phyloP scores from a whole-genome alignment of 2,797 vertebrate genomes.

The Liasis olivaceus region DNA sequence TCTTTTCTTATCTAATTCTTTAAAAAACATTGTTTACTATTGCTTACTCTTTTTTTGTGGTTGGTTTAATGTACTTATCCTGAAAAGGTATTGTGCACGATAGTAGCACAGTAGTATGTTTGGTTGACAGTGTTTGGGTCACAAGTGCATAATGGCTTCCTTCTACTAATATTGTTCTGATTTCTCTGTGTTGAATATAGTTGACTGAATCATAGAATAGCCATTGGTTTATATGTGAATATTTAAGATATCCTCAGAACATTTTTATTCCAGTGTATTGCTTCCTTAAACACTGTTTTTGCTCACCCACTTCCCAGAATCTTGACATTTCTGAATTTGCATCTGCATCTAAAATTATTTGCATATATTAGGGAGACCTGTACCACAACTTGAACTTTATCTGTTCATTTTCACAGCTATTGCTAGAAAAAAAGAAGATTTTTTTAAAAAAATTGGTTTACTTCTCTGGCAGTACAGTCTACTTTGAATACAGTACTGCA shows the following conservation, averaged over 20 bases:
- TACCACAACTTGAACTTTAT: not conserved
- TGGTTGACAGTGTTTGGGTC: not conserved
- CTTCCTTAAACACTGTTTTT: not conserved
- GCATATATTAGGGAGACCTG: not conserved
- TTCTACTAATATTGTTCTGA: not conserved
- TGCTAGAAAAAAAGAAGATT: not conserved
- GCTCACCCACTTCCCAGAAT: too few relatives aligned
- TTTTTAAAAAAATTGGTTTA: not conserved
- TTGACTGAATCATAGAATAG: not conserved
- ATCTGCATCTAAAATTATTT: not conserved
- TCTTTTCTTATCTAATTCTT: too few relatives aligned
- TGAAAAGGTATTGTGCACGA: too few relatives aligned
- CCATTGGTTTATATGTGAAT: not conserved
- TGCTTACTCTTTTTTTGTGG: too few relatives aligned
- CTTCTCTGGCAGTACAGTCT: not conserved
- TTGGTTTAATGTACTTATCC: too few relatives aligned
- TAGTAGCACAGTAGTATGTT: not conserved
- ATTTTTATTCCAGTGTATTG: not conserved
- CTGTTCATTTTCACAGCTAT: not conserved
- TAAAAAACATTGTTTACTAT: too few relatives aligned
- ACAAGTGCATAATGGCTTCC: not conserved
- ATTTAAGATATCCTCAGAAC: not conserved
- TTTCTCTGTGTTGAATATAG: not conserved
- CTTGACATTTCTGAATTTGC: not conserved
- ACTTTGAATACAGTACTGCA: not conserved